Conservation (phyloP, 2,113 vertebrate genomes). For the Microcebus ravelobensis region DNA sequence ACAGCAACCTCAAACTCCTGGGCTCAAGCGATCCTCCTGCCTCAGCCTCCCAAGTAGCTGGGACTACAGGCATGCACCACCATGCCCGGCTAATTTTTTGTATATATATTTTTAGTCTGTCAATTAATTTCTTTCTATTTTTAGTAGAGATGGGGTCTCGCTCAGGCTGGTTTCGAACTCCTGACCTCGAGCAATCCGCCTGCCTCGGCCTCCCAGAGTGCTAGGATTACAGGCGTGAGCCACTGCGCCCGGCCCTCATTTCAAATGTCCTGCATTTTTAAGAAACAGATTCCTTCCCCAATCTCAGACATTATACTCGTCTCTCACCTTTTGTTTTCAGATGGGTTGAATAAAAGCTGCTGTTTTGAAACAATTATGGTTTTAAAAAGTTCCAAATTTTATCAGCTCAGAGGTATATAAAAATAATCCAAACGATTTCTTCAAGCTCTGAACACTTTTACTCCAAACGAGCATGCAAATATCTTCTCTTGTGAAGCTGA, state of each 20-base stretch:
- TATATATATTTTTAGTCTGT: no score
- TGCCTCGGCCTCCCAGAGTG: no score
- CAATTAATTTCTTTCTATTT: no score
- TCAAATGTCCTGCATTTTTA: neutral
- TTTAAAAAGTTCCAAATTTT: conserved; percentile 40
- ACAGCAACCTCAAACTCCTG: no score
- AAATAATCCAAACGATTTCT: conserved; percentile 61
- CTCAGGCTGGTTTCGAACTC: no score
- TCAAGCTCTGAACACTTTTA: conserved; percentile 65
- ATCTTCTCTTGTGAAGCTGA: conserved; percentile 71
- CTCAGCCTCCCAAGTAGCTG: no score
- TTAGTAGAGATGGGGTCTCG: no score
- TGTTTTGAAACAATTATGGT: conserved; percentile 62
- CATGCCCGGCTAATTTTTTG: no score
- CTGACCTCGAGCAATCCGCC: no score
- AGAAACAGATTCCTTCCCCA: neutral
- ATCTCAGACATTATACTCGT: neutral
- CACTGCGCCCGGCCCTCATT: neutral
- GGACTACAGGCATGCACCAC: no score
- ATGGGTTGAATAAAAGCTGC: conserved; percentile 47
- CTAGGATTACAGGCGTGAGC: no score
- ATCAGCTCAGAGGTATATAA: conserved; percentile 61
- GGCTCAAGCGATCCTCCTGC: no score
- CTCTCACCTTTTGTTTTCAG: conserved; percentile 42
- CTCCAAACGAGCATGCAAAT: conserved; percentile 71